These are phyloP conservation scores for Apotomis betuletana DNA, from an alignment of 2,888 invertebrate genomes.

Conservation along the genomic window DNA sequence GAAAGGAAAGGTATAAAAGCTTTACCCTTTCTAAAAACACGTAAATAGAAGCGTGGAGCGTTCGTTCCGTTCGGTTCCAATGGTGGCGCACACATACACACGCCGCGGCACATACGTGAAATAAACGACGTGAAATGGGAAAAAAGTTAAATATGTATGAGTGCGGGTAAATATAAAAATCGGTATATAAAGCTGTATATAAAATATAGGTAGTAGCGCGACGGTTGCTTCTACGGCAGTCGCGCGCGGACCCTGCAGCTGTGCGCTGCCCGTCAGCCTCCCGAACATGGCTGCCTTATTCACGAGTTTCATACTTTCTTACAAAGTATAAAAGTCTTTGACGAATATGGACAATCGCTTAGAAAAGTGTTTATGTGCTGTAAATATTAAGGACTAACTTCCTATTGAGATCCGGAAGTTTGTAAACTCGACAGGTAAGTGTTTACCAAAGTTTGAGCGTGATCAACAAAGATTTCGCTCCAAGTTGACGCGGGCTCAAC, in stretches of 20 bases:
- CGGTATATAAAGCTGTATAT: constrained; percentile 80
- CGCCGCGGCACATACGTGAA: constrained; percentile 74
- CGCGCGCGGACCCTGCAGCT: constrained; percentile 65
- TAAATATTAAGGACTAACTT: constrained; percentile 33
- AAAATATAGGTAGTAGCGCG: constrained; percentile 75
- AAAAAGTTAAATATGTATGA: constrained; percentile 84
- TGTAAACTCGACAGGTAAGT: constrained; percentile 44
- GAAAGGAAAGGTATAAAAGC: constrained; percentile 81
- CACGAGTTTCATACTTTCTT: constrained; percentile 34
- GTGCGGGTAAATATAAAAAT: constrained; percentile 84
- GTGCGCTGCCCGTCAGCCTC: constrained; percentile 49
- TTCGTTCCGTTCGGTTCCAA: constrained; percentile 66
- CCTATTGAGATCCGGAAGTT: constrained; percentile 42
- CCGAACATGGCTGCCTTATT: constrained; percentile 36
- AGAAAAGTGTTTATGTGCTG: constrained; percentile 38
- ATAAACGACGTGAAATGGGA: constrained; percentile 83
- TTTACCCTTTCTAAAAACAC: constrained; percentile 82
- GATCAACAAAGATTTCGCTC: constrained; percentile 33
- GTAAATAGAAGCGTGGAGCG: constrained; percentile 73
- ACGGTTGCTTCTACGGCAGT: constrained; percentile 67
- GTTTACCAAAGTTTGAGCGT: constrained; percentile 39
- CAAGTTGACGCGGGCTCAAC: constrained; percentile 18
- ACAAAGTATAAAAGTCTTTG: constrained; percentile 33
- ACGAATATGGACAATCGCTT: constrained; percentile 14
- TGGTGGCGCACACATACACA: constrained; percentile 63